Conservation (phyloP, 2,113 vertebrate species). For the Vireo altiloquus region DNA sequence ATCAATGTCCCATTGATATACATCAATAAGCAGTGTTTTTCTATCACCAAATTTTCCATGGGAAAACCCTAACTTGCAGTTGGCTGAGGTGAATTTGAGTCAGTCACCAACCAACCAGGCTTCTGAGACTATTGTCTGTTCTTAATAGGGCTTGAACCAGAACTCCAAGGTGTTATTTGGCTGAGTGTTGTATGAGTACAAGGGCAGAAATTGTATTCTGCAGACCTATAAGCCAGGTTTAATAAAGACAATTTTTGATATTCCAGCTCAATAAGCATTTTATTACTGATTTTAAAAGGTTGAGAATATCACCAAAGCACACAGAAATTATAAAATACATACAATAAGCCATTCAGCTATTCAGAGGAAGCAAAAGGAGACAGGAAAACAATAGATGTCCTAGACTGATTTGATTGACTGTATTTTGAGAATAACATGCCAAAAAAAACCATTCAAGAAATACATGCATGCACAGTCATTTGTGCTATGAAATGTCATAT, state of each 20-base stretch:
- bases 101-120: not conserved
- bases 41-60: not conserved
- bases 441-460: not conserved
- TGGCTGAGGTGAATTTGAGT: not conserved
- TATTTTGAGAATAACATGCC: not conserved
- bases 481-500: not conserved
- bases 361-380: not conserved
- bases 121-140: not conserved
- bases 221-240: not conserved
- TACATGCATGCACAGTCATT: not conserved
- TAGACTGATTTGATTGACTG: not conserved
- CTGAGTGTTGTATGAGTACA: not conserved
- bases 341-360: not conserved
- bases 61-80: not conserved
- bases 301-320: not conserved
- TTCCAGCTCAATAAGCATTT: not conserved
- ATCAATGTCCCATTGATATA: not conserved
- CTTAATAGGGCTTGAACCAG: not conserved
- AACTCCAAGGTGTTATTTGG: not conserved
- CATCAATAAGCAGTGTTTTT: not conserved
- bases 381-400: not conserved
- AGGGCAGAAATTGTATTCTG: not conserved
- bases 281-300: not conserved
- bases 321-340: not conserved
- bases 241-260: not conserved